Conservation (phyloP, 2,888 invertebrate species). For the Neria commutata region DNA sequence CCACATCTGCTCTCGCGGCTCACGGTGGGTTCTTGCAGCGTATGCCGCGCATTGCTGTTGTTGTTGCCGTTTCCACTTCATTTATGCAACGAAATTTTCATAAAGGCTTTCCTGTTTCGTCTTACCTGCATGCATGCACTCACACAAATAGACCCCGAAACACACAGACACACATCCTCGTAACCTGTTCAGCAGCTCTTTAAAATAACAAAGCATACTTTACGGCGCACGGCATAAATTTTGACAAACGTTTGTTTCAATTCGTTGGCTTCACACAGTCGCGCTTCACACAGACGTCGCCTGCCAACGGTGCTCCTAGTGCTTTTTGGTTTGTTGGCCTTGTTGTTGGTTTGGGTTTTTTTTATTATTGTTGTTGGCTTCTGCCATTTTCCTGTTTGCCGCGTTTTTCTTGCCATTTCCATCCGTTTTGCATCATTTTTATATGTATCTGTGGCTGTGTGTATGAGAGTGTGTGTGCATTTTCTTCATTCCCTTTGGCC, state of each 20-base stretch:
- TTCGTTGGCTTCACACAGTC: neutral
- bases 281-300: neutral
- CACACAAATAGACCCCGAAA: too few species aligned
- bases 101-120: neutral
- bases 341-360: neutral
- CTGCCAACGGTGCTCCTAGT: neutral
- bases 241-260: conserved; percentile 6
- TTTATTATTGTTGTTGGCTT: neutral
- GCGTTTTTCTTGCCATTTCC: neutral
- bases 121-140: too few species aligned
- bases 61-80: neutral
- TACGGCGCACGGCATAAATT: conserved; percentile 2
- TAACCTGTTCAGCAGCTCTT: conserved; percentile 1
- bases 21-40: neutral
- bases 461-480: neutral
- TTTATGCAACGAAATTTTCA: neutral
- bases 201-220: conserved; percentile 4
- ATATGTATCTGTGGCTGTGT: too few species aligned
- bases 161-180: too few species aligned
- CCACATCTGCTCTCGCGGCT: neutral
- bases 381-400: neutral
- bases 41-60: too few species aligned
- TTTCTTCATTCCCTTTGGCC: neutral
- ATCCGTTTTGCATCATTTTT: conserved; percentile 1
- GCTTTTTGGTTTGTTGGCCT: neutral